Percentiles rank a stretch among this genome's conserved stretches.
Conservation (phyloP, 2,888 invertebrate genomes). For the Cosmia trapezina region DNA sequence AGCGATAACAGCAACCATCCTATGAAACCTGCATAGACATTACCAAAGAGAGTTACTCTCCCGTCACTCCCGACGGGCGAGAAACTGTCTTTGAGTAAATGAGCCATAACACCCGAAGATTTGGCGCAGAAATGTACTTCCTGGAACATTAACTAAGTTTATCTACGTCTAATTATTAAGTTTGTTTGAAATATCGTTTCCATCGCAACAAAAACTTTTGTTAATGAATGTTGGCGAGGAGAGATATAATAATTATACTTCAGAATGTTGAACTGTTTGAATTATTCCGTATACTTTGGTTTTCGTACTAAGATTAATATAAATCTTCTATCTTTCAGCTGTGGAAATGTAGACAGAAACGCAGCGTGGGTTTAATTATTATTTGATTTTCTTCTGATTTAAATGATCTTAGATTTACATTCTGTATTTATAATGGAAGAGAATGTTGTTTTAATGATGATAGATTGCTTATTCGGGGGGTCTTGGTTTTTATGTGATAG, state of each 20-base stretch:
- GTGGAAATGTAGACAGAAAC: conserved; percentile 28
- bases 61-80: not conserved
- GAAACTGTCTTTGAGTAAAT: conserved; percentile 1
- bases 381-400: conserved; percentile 6
- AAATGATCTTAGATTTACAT: not conserved
- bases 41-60: not conserved
- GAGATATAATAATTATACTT: conserved; percentile 63
- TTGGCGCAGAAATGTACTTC: conserved; percentile 44
- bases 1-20: not conserved
- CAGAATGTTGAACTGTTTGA: conserved; percentile 49
- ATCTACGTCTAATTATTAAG: conserved; percentile 64
- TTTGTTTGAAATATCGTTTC: conserved; percentile 67
- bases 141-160: conserved; percentile 58
- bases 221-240: conserved; percentile 62
- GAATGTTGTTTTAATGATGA: conserved; percentile 5
- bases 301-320: conserved; percentile 57
- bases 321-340: conserved; percentile 43
- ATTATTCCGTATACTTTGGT: conserved; percentile 56
- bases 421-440: not conserved
- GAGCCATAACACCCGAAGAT: conserved; percentile 35
- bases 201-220: conserved; percentile 65
- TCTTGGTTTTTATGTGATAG: not conserved
- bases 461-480: not conserved
- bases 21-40: not conserved
- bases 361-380: conserved; percentile 33